phyloP scores from a whole-genome alignment of 30 jellyfish, hydroid and myxozoan species.

The Clytia hemisphaerica region DNA sequence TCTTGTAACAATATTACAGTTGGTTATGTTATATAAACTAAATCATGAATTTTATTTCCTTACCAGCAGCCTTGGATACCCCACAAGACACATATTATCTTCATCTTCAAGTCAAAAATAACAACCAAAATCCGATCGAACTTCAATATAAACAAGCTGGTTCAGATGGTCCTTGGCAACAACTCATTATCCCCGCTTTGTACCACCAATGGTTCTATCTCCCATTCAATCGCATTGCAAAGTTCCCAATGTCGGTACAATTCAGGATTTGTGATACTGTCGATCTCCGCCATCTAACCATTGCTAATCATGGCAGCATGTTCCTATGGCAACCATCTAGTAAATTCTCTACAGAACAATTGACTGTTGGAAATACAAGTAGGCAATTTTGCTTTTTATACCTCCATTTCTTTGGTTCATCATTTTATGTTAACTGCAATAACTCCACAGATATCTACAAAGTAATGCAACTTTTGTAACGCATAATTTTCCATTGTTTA shows the following conservation, averaged over 20 bases:
- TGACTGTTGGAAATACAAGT: slow-evolving; percentile 12
- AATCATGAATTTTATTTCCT: too few species aligned
- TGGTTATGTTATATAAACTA: too few species aligned
- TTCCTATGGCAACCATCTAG: not conserved
- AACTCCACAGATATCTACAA: not conserved
- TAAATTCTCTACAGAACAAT: not conserved
- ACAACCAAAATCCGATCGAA: not conserved
- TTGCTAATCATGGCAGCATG: not conserved
- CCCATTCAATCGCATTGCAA: not conserved
- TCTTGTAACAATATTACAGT: too few species aligned
- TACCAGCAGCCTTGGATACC: too few species aligned
- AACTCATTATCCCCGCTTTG: not conserved
- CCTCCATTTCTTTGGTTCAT: not conserved
- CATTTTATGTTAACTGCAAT: not conserved
- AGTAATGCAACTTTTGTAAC: too few species aligned
- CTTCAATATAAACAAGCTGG: slow-evolving; percentile 15
- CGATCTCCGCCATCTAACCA: not conserved
- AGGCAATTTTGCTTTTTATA: not conserved
- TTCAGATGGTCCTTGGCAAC: not conserved
- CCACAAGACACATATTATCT: not conserved
- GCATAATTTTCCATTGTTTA: too few species aligned
- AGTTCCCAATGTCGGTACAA: slow-evolving; percentile 13
- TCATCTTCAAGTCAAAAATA: slow-evolving; percentile 1
- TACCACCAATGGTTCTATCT: slow-evolving; percentile 9
- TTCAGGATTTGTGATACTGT: slow-evolving; percentile 3